A percentile compares a stretch with the other conserved stretches of the same genome.
These are phyloP conservation scores for Cheilosia variabilis DNA, from an alignment of 2,888 invertebrate species.

Conservation along the genomic window DNA sequence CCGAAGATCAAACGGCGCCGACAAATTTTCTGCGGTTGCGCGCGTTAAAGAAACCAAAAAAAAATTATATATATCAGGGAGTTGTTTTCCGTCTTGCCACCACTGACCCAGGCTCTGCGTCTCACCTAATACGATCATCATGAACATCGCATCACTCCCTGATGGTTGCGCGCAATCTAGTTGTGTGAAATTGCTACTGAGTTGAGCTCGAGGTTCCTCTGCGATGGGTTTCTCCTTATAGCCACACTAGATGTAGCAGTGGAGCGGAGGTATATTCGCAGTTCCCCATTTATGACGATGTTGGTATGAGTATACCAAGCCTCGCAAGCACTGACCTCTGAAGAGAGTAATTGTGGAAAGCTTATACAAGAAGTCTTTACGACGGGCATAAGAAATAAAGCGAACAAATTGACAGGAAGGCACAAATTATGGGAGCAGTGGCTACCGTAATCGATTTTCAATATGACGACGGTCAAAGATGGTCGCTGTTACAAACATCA, in stretches of 20 bases:
- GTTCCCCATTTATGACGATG: conserved; percentile 43
- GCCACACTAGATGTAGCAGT: conserved; percentile 7
- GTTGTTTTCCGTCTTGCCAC: conserved; percentile 53
- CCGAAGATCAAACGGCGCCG: conserved; percentile 82
- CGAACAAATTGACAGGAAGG: conserved; percentile 27
- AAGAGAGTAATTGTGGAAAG: conserved; percentile 48
- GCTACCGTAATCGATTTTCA: neutral
- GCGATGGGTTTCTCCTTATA: conserved; percentile 47
- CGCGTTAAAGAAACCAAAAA: conserved; percentile 73
- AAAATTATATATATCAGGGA: conserved; percentile 39
- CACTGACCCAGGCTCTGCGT: conserved; percentile 8
- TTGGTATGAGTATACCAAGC: conserved; percentile 25
- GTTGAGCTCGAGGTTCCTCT: conserved; percentile 21
- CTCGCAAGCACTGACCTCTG: neutral
- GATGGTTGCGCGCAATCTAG: neutral
- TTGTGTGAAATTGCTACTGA: conserved; percentile 31
- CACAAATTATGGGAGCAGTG: neutral
- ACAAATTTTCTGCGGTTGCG: conserved; percentile 83
- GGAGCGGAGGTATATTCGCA: neutral
- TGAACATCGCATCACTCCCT: conserved; percentile 27
- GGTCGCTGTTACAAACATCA: no score
- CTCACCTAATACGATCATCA: conserved; percentile 49
- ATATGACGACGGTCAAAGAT: no score
- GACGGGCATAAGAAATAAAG: conserved; percentile 50
- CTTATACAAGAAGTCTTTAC: conserved; percentile 52